These are phyloP conservation scores for Coleophora flavipennella DNA, from an alignment of 2,888 invertebrate species.

Conservation along the genomic window DNA sequence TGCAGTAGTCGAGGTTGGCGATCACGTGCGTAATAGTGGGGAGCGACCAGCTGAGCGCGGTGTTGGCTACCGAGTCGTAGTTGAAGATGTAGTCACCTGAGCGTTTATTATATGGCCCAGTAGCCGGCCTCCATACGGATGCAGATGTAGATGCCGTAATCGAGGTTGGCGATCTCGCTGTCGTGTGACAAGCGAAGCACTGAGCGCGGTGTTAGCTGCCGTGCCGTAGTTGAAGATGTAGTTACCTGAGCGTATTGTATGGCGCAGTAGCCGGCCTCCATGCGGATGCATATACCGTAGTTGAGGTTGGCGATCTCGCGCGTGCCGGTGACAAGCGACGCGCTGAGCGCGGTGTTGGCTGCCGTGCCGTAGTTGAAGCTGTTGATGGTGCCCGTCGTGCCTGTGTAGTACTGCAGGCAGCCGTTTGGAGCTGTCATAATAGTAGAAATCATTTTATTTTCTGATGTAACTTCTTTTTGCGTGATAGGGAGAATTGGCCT, in stretches of 20 bases:
- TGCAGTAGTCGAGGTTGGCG: slow-evolving; percentile 80
- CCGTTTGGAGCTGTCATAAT: slow-evolving; percentile 78
- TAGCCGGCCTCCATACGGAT: slow-evolving; percentile 80
- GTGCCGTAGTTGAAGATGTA: slow-evolving; percentile 83
- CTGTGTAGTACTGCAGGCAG: slow-evolving; percentile 82
- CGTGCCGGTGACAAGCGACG: slow-evolving; percentile 75
- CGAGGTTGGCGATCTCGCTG: slow-evolving; percentile 80
- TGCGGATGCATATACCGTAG: slow-evolving; percentile 84
- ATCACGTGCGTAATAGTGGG: slow-evolving; percentile 80
- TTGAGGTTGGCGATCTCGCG: slow-evolving; percentile 80
- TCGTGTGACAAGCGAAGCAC: slow-evolving; percentile 73
- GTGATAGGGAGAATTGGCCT: no score
- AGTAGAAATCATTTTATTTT: neutral
- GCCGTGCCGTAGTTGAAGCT: slow-evolving; percentile 84
- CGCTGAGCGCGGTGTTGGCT: slow-evolving; percentile 67
- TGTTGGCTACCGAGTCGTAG: slow-evolving; percentile 77
- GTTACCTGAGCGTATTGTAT: slow-evolving; percentile 77
- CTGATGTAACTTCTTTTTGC: neutral
- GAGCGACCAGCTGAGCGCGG: slow-evolving; percentile 65
- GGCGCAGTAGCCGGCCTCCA: slow-evolving; percentile 80
- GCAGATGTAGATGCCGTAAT: slow-evolving; percentile 84
- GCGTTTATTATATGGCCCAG: slow-evolving; percentile 80
- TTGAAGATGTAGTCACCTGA: slow-evolving; percentile 79
- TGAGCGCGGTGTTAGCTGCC: slow-evolving; percentile 68
- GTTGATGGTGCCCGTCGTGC: slow-evolving; percentile 73